Base-by-base conservation (phyloP, 2,797 vertebrate genomes). In the Leptoclinus maculatus region DNA sequence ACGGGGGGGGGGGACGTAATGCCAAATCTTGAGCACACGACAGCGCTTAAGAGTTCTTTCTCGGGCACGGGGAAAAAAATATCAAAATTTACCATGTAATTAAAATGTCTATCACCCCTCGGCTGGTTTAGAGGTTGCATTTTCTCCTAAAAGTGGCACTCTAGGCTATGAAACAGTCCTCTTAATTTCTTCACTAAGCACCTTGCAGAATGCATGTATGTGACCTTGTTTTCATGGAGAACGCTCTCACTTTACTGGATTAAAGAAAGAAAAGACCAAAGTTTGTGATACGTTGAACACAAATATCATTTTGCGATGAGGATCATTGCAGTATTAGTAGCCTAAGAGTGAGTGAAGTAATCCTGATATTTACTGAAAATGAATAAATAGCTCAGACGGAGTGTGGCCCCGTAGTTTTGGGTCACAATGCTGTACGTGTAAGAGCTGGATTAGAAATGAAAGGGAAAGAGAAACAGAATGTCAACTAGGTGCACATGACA, bases 401-500 rank as follows among this genome's bases (percentile, higher is more conserved):
- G 57, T 32, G 11, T 23, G 91, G 79, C 38, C 51, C 62, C 71
- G 70, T 81, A 67, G 78, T 90, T 90, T 86, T 92, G 94, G 95
- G 94, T 89, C 80, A 82, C 71, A 86, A 81, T 79, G 66, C 84
- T 83, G 77, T 73, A 82, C 72, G 85, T 89, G 89, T 87, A 87
- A 91, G 88, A 87, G 83, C 74, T 64, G 88, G 88, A 92, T 91
- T 94, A 92, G 89, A 94, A 94, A 92, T 91, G 89, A 89, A 89
- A 91, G 84, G 88, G 85, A 39, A 72, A 88, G 91, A 88, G 87
- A 91, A 91, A 83, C 83, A 67, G 89, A 94, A 94, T 97, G 97
- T 97, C 97, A 98, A 96, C 96, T 96, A 96, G 97, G 97, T 97
- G 97, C 96, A 98, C 97, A 97, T 94, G 95, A 97, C 94, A 96